Evolutionary conservation across 2,113 vertebrate species (phyloP), one percentile per base, ranked within the genome.

Genomic region (Callaeas wilsoni): DNA sequence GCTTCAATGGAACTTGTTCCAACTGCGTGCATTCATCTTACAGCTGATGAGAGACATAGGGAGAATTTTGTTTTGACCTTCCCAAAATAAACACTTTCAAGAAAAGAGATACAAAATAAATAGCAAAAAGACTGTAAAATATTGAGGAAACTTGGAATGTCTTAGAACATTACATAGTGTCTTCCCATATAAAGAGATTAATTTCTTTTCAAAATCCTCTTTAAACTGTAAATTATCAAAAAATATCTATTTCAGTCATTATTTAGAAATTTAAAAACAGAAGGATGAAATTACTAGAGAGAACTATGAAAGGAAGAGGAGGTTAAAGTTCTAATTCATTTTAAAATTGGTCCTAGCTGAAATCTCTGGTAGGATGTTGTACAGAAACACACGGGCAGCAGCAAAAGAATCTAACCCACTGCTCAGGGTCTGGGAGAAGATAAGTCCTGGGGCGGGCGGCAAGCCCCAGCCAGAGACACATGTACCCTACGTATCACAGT

Each of bases 91-190:
- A 97, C 86, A 93, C 78, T 95, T 94, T 80, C 30, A 89, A 87
- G 90, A 93, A 95, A 96, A 96, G 90, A 91, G 87, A 94, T 96
- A 95, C 94, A 96, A 97, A 95, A 83, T 90, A 96, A 97, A 97
- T 95, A 97, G 68, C 47, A 91, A 88, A 84, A 97, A 88, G 83
- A 79, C 76, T 78, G n/a, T 77, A 84, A 93, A 97, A 95, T 95
- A 94, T 84, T 75, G 76, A 92, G 73, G 47, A 95, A 96, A 90
- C 52, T 81, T 93, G 80, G 86, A 94, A 91, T 79, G 83, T 56
- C 76, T 95, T 44, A 74, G 60, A 84, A 92, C 42, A 90, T 89
- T 94, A 86, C 79, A 81, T 60, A 92, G 85, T 94, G 83, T 90
- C 96, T 96, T 96, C 71, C 37, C 33, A 84, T 87, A 79, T 75